A percentile compares a stretch with the other conserved stretches of the same genome.
Conservation (phyloP, 64 coral and sea anemone species). For the Hydrozoanthus tunicans region DNA sequence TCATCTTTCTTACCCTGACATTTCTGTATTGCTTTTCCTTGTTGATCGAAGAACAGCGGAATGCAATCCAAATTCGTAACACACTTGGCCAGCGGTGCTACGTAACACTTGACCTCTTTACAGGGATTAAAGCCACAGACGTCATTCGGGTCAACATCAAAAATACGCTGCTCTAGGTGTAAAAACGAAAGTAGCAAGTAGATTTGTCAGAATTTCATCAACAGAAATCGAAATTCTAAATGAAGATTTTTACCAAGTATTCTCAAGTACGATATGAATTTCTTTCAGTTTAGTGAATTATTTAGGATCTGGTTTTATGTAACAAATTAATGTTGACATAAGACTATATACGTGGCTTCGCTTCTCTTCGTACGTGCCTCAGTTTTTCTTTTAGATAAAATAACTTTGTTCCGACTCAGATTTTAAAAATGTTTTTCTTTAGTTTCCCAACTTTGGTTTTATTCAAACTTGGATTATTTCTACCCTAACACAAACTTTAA, state of each 20-base stretch:
- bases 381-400: too few species aligned
- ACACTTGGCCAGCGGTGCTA: conserved; percentile 13
- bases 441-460: too few species aligned
- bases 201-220: not conserved
- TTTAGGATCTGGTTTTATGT: too few species aligned
- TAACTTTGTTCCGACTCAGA: too few species aligned
- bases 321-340: not conserved
- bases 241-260: not conserved
- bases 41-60: conserved; percentile 42
- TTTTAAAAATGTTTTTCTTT: too few species aligned
- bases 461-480: too few species aligned
- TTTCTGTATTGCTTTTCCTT: conserved; percentile 12
- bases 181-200: not conserved
- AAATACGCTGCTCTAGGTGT: conserved; percentile 8
- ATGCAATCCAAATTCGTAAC: conserved; percentile 42
- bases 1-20: not conserved
- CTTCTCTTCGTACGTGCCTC: too few species aligned
- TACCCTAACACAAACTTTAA: too few species aligned
- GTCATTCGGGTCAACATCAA: conserved; percentile 19
- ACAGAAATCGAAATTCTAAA: not conserved
- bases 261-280: not conserved
- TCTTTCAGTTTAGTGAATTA: too few species aligned
- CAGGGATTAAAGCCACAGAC: conserved; percentile 45
- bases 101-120: conserved; percentile 12
- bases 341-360: too few species aligned